Base-by-base conservation (phyloP, 2,797 vertebrate species). In the Chelon auratus region DNA sequence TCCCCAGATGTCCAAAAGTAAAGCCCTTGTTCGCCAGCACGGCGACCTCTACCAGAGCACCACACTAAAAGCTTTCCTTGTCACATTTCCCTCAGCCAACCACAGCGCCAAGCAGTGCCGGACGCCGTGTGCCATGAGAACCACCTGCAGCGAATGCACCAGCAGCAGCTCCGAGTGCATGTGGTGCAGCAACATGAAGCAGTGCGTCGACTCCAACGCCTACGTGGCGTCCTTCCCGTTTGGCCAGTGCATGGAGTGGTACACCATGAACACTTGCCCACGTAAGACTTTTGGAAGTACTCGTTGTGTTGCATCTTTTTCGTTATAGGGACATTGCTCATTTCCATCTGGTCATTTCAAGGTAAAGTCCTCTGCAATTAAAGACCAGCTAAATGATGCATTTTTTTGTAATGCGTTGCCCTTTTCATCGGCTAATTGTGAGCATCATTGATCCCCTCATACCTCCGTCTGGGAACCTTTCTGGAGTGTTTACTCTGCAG, bases 151-250 rank as follows among this genome's bases (percentile, higher is more conserved):
- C 0, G 98, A 99, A 48, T 99, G 98, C 82, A 98, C 97, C 30
- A 97, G 96, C 62, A 95, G 96, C 93, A 98, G 96, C 93, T 97
- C 97, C 0, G 98, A 99, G 92, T 99, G 98, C 84, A 99, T 99
- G 98, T 99, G 97, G 98, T 99, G 97, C 94, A 99, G 97, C 93
- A 99, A 99, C 95, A 98, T 97, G 97, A 96, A 95, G 89, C 98
- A 99, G 89, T 99, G 98, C 0, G 97, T 99, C 4, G 98, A 99
- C 91, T 98, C 98, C 57, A 99, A 98, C 5, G 97, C 97, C 5
- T 99, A 99, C 1, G 97, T 99, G 85, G 96, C 97, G 70, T 99
- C 98, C 33, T 99, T 99, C 89, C 98, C 98, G 37, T 98, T 95
- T 0, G 97, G 98, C 33, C 98, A 99, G 90, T 99, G 98, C 53